Evolutionary conservation across 1,140 invertebrate species (phyloP).

Genomic region (Lepidostoma basale): DNA sequence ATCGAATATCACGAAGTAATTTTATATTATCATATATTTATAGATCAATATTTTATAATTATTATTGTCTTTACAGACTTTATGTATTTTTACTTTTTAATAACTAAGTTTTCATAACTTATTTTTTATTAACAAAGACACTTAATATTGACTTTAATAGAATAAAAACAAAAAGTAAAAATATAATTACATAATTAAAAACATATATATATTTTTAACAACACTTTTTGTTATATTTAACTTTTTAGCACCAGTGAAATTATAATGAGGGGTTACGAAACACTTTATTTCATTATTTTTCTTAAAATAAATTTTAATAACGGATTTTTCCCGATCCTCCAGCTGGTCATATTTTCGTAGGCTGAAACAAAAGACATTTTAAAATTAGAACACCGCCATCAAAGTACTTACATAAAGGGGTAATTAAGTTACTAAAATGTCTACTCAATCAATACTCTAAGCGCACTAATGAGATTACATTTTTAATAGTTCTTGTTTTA

Average conservation of each 20-base stretch:
- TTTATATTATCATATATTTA: conserved; percentile 1
- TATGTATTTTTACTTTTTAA: neutral
- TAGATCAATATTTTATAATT: neutral
- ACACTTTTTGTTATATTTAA: neutral
- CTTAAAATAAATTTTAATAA: neutral
- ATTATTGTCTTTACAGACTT: conserved; percentile 17
- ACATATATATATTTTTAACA: neutral
- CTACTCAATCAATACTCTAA: too few species aligned
- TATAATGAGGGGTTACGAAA: neutral
- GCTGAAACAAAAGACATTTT: neutral
- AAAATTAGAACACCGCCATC: too few species aligned
- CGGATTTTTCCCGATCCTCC: neutral
- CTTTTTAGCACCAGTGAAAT: neutral
- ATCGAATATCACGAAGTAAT: neutral
- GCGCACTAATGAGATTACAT: too few species aligned
- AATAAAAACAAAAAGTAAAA: too few species aligned
- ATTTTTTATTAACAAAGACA: conserved; percentile 3
- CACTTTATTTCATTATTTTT: neutral
- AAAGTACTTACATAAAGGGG: too few species aligned
- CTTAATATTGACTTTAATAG: conserved; percentile 3
- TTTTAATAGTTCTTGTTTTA: too few species aligned
- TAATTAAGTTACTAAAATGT: too few species aligned
- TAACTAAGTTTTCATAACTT: neutral
- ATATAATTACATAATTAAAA: too few species aligned
- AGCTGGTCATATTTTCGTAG: conserved; percentile 3